Percentiles rank a stretch among this genome's conserved stretches.
Evolutionary conservation across 2,797 vertebrate genomes (phyloP).

Genomic region (Spheniscus humboldti): DNA sequence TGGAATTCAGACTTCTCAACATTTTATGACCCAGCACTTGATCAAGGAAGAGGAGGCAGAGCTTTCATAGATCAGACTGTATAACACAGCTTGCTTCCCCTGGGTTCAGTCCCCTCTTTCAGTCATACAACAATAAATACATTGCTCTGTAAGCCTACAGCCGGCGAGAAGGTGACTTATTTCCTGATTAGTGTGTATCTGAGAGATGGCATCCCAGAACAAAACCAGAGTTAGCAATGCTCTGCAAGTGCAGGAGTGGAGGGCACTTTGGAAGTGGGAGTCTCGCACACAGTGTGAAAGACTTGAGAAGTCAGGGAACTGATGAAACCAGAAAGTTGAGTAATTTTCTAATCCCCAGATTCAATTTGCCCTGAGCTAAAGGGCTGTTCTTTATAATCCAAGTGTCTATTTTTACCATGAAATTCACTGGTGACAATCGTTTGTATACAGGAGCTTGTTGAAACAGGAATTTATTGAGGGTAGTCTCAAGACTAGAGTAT

Average conservation of each 20-base stretch:
- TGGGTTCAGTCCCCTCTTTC: not conserved
- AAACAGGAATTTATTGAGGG: not conserved
- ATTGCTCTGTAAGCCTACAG: not conserved
- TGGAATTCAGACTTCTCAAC: not conserved
- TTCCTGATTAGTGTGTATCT: not conserved
- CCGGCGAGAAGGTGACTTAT: not conserved
- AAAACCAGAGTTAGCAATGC: not conserved
- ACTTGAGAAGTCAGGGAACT: not conserved
- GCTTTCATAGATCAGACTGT: not conserved
- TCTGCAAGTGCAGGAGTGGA: not conserved
- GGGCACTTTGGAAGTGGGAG: not conserved
- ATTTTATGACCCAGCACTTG: not conserved
- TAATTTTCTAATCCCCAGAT: not conserved
- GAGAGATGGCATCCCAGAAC: not conserved
- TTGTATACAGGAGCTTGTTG: not conserved
- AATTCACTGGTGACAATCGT: not conserved
- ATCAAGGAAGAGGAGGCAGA: not conserved
- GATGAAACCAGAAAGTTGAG: not conserved
- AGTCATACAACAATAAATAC: not conserved
- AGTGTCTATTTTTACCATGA: not conserved
- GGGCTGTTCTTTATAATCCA: not conserved
- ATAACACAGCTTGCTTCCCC: not conserved
- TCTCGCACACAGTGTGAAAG: not conserved
- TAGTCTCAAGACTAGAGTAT: not conserved
- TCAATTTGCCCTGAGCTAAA: not conserved